These are phyloP conservation scores for Drosophila algonquin DNA, from an alignment of 2,888 invertebrate species.

Conservation along the genomic window DNA sequence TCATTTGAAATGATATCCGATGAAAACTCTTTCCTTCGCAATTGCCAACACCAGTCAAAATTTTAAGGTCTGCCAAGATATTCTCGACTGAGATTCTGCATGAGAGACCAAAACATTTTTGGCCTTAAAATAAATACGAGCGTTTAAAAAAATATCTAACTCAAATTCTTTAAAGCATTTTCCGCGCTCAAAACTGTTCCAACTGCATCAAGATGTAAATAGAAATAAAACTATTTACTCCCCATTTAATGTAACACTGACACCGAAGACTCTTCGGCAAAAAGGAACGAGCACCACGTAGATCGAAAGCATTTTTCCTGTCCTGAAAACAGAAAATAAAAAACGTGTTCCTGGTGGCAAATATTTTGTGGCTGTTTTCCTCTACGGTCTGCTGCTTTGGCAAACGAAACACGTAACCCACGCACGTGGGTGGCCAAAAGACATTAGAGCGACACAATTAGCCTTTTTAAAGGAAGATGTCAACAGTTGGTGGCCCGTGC, in stretches of 20 bases:
- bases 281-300: conserved; percentile 40
- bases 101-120: too few species aligned
- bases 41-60: too few species aligned
- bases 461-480: conserved; percentile 46
- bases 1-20: too few species aligned
- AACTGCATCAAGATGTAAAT: conserved; percentile 12
- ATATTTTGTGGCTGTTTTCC: conserved; percentile 22
- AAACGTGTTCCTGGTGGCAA: conserved; percentile 43
- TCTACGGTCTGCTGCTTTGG: conserved; percentile 15
- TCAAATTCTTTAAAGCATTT: too few species aligned
- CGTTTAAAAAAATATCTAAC: too few species aligned
- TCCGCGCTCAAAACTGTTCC: too few species aligned
- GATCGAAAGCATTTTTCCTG: conserved; percentile 33
- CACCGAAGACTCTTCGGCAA: not conserved
- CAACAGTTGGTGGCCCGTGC: conserved; percentile 28
- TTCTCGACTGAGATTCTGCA: too few species aligned
- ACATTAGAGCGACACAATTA: conserved; percentile 51
- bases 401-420: conserved; percentile 42
- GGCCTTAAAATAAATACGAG: too few species aligned
- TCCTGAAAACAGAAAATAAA: conserved; percentile 31
- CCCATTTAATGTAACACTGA: conserved; percentile 25
- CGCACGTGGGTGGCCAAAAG: conserved; percentile 49
- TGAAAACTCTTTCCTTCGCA: too few species aligned
- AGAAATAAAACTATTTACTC: conserved; percentile 43
- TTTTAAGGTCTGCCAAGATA: too few species aligned